Evolutionary conservation across 2,888 invertebrate species (phyloP).

Genomic region (Pollenia griseotomentosa): DNA sequence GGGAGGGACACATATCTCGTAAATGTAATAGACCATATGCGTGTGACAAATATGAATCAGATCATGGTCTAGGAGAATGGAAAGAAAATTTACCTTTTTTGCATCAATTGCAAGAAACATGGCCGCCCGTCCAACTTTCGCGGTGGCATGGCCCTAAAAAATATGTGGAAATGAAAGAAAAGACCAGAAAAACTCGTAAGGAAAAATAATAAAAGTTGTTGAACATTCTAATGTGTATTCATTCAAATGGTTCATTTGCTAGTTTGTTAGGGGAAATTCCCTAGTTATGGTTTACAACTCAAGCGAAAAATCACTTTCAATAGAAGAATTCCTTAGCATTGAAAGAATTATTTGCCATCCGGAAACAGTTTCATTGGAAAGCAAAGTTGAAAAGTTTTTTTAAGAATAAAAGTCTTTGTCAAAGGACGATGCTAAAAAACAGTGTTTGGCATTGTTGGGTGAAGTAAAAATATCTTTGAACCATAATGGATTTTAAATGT

Average conservation of each 20-base stretch:
- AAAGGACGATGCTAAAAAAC: no score
- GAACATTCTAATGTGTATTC: background rate
- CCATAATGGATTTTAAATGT: background rate
- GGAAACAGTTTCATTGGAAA: no score
- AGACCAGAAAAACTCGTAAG: background rate
- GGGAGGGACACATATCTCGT: no score
- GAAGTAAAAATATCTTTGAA: background rate
- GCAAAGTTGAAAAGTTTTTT: no score
- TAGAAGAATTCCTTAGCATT: no score
- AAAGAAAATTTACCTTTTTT: background rate
- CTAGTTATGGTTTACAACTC: no score
- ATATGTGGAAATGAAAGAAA: background rate
- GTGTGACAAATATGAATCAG: no score
- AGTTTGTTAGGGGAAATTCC: no score
- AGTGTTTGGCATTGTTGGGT: background rate
- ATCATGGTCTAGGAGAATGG: background rate
- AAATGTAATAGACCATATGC: background rate
- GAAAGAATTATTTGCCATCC: no score
- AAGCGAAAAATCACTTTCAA: no score
- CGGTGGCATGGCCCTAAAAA: background rate
- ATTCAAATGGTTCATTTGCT: background rate
- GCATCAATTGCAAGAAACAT: background rate
- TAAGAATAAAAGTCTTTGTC: no score
- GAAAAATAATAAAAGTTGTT: conserved; percentile 13
- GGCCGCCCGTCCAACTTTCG: no score